phyloP scores from a whole-genome alignment of 2,113 vertebrate species.

The Salvelinus namaycush region DNA sequence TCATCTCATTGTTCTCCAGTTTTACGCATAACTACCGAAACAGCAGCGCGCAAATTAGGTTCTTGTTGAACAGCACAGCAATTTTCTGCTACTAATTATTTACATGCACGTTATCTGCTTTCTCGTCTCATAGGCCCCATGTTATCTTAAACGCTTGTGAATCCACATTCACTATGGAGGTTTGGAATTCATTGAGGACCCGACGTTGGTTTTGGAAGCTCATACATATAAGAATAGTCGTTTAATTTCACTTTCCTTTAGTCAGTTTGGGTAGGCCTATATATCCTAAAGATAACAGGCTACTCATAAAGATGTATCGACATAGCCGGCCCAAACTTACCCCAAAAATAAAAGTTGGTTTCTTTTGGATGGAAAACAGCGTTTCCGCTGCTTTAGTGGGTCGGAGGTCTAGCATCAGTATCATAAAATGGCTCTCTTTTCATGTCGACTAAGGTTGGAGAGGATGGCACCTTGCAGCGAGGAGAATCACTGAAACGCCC shows the following conservation, averaged over 20 bases:
- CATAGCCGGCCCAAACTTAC: too few relatives aligned
- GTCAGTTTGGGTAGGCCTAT: background rate
- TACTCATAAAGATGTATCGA: too few relatives aligned
- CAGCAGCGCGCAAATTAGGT: constrained; percentile 56
- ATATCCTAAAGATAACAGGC: too few relatives aligned
- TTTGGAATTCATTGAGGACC: background rate
- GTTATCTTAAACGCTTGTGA: background rate
- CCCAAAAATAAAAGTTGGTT: constrained; percentile 2
- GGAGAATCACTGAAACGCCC: constrained; percentile 79
- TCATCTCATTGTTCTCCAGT: constrained; percentile 46
- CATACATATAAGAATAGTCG: background rate
- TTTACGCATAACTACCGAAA: constrained; percentile 61
- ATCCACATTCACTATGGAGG: background rate
- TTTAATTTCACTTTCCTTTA: background rate
- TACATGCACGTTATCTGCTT: constrained; percentile 1
- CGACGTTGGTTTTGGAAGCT: background rate
- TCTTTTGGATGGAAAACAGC: constrained; percentile 28
- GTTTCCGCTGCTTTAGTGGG: background rate
- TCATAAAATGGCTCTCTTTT: constrained; percentile 54
- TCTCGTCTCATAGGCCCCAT: background rate
- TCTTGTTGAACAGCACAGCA: constrained; percentile 49
- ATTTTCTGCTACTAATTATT: constrained; percentile 61
- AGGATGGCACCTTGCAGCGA: constrained; percentile 76
- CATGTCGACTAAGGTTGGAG: constrained; percentile 23
- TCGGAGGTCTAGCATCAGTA: constrained; percentile 15